Conservation (phyloP, 2,888 invertebrate species). For the Cephonodes hylas region DNA sequence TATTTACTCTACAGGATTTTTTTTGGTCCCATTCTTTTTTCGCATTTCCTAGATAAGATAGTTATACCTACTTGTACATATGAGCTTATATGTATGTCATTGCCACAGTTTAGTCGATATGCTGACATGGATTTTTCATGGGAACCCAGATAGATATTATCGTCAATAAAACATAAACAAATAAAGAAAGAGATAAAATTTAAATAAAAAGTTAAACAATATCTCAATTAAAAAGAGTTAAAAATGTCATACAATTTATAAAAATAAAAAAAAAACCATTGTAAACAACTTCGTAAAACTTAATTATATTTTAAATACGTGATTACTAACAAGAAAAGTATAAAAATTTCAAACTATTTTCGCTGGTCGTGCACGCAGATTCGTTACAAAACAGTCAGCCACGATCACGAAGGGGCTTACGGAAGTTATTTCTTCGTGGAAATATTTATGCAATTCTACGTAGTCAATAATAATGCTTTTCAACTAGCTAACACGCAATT, state of each 20-base stretch:
- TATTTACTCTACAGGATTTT: too few relatives aligned
- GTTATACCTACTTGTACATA: too few relatives aligned
- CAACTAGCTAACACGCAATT: conserved; percentile 21
- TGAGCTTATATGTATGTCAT: too few relatives aligned
- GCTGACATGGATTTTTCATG: too few relatives aligned
- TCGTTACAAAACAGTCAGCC: not conserved
- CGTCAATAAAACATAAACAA: too few relatives aligned
- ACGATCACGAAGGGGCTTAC: not conserved
- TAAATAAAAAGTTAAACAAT: too few relatives aligned
- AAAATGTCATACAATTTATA: not conserved
- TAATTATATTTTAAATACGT: not conserved
- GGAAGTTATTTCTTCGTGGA: conserved; percentile 33
- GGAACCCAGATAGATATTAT: too few relatives aligned
- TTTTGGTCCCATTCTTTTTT: too few relatives aligned
- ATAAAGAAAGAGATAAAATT: too few relatives aligned
- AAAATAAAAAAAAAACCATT: not conserved
- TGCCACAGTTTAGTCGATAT: too few relatives aligned
- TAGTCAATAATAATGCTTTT: conserved; percentile 41
- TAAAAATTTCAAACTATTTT: conserved; percentile 8
- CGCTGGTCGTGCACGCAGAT: not conserved
- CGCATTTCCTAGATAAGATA: too few relatives aligned
- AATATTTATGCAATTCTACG: conserved; percentile 44
- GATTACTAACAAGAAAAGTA: not conserved
- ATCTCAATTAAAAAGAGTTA: too few relatives aligned
- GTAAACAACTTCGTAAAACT: not conserved